A percentile compares a stretch with the other conserved stretches of the same genome.
These are phyloP conservation scores for Miichthys miiuy DNA, from an alignment of 2,797 vertebrate genomes.

Conservation along the genomic window DNA sequence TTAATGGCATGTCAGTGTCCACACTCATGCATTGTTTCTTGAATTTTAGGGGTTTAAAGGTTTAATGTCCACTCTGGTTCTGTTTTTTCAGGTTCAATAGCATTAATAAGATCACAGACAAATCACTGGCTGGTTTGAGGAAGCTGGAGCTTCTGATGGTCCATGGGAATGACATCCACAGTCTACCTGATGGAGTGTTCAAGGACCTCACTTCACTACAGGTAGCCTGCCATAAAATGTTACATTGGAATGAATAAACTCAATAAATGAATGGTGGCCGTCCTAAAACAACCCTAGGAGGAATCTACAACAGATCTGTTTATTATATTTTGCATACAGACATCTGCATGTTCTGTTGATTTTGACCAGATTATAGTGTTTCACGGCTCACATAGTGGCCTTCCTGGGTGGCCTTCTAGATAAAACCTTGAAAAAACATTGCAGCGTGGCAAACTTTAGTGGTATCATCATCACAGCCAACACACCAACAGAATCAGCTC, in stretches of 20 bases:
- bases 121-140: constrained; percentile 87
- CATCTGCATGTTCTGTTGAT: not conserved
- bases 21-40: not conserved
- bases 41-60: too few relatives aligned
- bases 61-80: not conserved
- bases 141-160: constrained; percentile 93
- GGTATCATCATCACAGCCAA: not conserved
- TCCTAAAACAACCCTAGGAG: not conserved
- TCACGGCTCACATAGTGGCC: not conserved
- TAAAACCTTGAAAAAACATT: not conserved
- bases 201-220: constrained; percentile 90
- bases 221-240: constrained; percentile 77
- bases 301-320: not conserved
- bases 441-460: too few relatives aligned
- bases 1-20: not conserved
- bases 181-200: constrained; percentile 88
- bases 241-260: not conserved
- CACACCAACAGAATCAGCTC: too few relatives aligned
- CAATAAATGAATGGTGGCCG: not conserved
- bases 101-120: constrained; percentile 86
- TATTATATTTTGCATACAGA: not conserved
- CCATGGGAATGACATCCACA: constrained; percentile 93
- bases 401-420: not conserved
- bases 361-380: not conserved
- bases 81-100: constrained; percentile 90